Percentiles rank a stretch among this genome's conserved stretches.
These are phyloP conservation scores for Meloidogyne exigua DNA, from an alignment of 1,140 invertebrate genomes.

Conservation along the genomic window DNA sequence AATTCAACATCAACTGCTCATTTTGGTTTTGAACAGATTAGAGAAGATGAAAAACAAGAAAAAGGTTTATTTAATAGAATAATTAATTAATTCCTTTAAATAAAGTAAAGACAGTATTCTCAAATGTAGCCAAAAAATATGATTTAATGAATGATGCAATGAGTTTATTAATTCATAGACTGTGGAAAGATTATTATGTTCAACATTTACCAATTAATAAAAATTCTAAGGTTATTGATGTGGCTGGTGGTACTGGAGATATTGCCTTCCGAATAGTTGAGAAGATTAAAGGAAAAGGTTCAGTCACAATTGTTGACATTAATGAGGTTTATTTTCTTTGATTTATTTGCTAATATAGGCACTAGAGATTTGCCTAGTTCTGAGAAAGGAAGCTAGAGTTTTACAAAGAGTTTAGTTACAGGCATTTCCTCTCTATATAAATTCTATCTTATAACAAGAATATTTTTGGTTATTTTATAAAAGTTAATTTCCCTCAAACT, in stretches of 20 bases:
- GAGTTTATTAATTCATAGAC: conserved; percentile 86
- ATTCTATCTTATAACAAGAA: too few relatives aligned
- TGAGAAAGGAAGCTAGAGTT: too few relatives aligned
- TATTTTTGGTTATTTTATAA: too few relatives aligned
- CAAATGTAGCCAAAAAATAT: conserved; percentile 88
- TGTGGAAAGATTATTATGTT: conserved; percentile 96
- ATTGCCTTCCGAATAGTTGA: conserved; percentile 80
- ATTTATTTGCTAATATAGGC: too few relatives aligned
- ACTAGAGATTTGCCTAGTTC: too few relatives aligned
- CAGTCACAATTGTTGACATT: conserved; percentile 87
- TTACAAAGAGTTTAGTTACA: too few relatives aligned
- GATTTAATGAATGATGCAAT: conserved; percentile 98
- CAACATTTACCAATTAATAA: conserved; percentile 74
- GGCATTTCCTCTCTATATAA: too few relatives aligned
- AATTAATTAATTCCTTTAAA: conserved; percentile 7
- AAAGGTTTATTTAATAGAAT: conserved; percentile 41
- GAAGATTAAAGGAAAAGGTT: conserved; percentile 44
- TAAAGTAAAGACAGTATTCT: conserved; percentile 74
- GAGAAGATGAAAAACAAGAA: conserved; percentile 49
- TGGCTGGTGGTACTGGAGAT: conserved; percentile 92
- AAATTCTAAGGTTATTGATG: conserved; percentile 81
- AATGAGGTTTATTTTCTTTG: conserved; percentile 70
- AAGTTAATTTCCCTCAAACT: too few relatives aligned
- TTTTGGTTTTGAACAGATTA: conserved; percentile 53
- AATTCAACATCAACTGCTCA: conserved; percentile 44